Evolutionary conservation across 2,113 vertebrate genomes (phyloP).

Genomic region (Clarias gariepinus): DNA sequence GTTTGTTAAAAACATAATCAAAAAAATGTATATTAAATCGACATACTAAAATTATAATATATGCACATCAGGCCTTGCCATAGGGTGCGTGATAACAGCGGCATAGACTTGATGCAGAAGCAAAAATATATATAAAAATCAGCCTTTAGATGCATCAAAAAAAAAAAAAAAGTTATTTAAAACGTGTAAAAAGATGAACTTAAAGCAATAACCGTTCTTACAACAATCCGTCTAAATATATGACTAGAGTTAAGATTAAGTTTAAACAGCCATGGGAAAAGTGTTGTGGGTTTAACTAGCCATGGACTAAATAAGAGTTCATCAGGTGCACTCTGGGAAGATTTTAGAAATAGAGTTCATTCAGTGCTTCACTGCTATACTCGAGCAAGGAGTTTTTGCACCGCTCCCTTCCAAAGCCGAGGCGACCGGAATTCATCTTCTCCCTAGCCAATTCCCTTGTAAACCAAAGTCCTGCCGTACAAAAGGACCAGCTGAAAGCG

Average conservation of each 20-base stretch:
- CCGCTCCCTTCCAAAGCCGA: constrained; percentile 31
- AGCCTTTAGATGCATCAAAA: no score
- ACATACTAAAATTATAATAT: no score
- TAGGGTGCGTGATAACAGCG: no score
- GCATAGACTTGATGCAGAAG: neutral
- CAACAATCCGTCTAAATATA: neutral
- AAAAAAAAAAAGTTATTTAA: no score
- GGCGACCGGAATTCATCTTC: constrained; percentile 50
- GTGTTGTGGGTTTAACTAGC: constrained; percentile 13
- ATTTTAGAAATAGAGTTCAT: constrained; percentile 9
- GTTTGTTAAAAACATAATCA: no score
- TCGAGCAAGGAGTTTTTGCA: constrained; percentile 28
- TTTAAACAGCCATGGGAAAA: neutral
- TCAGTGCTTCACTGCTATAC: neutral
- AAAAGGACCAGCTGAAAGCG: constrained; percentile 58
- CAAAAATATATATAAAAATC: no score
- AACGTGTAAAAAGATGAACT: neutral
- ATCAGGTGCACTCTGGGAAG: constrained; percentile 47
- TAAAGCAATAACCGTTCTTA: neutral
- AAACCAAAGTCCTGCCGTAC: constrained; percentile 33
- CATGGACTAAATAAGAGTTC: neutral
- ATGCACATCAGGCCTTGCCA: no score
- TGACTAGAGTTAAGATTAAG: neutral
- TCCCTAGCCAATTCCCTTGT: constrained; percentile 47
- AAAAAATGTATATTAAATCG: no score